Percentiles rank a stretch among this genome's conserved stretches.
These are phyloP conservation scores for Centruroides sculpturatus DNA, from an alignment of 1,140 invertebrate species.

Conservation along the genomic window DNA sequence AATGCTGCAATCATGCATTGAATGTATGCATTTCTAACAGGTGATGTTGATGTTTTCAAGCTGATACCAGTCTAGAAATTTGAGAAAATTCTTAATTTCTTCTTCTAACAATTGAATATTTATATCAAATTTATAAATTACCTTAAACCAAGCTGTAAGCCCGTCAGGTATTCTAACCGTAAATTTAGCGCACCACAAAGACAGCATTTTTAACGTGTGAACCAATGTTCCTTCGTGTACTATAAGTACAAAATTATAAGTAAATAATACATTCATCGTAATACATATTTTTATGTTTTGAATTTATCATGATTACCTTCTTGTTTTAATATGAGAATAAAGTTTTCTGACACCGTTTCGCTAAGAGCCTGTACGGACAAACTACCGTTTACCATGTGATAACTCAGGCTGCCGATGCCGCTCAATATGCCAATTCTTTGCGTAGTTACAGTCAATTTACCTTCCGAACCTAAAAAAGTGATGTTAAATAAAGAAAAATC, in stretches of 20 bases:
- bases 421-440: slow-evolving; percentile 79
- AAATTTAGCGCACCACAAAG: slow-evolving; percentile 58
- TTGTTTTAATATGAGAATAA: slow-evolving; percentile 62
- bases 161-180: slow-evolving; percentile 47
- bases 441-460: slow-evolving; percentile 73
- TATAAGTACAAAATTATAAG: slow-evolving; percentile 22
- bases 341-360: slow-evolving; percentile 44
- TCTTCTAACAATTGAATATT: too few relatives aligned
- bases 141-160: slow-evolving; percentile 59
- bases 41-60: slow-evolving; percentile 58
- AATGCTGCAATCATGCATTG: slow-evolving; percentile 49
- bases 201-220: slow-evolving; percentile 60
- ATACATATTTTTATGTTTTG: not conserved
- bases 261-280: slow-evolving; percentile 2
- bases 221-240: slow-evolving; percentile 82
- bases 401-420: slow-evolving; percentile 64
- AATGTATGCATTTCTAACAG: slow-evolving; percentile 61
- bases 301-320: slow-evolving; percentile 39
- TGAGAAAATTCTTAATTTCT: not conserved
- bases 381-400: slow-evolving; percentile 46
- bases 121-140: slow-evolving; percentile 20
- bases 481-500: too few relatives aligned
- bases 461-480: slow-evolving; percentile 48
- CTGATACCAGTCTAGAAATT: slow-evolving; percentile 50
- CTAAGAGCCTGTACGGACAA: slow-evolving; percentile 42